Evolutionary conservation across 2,113 vertebrate species (phyloP).

Genomic region (Formicarius rufipectus): DNA sequence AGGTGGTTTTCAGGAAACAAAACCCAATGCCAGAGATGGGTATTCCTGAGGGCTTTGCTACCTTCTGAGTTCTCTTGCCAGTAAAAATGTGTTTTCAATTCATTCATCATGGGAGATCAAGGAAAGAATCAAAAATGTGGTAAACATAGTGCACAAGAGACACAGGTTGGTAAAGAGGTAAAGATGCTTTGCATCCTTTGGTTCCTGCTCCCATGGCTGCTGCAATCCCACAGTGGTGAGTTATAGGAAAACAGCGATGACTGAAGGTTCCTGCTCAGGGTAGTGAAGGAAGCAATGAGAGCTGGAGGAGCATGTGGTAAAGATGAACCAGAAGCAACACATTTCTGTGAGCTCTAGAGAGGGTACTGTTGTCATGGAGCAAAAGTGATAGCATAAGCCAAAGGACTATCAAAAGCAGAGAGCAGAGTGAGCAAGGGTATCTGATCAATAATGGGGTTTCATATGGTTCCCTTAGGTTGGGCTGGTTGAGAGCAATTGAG

Average conservation of each 20-base stretch:
- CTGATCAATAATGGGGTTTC: rapidly evolving
- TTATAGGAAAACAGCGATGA: neutral
- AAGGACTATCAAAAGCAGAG: neutral
- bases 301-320: neutral
- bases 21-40: neutral
- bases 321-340: neutral
- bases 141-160: neutral
- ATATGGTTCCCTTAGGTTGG: neutral
- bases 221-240: neutral
- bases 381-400: neutral
- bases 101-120: neutral
- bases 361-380: neutral
- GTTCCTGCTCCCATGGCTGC: neutral
- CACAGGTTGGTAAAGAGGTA: neutral
- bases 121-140: neutral
- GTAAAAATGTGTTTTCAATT: neutral
- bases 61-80: neutral
- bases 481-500: neutral
- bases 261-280: neutral
- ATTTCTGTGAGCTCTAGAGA: neutral
- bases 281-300: neutral
- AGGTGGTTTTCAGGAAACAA: neutral
- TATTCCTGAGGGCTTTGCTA: neutral
- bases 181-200: neutral
- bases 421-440: neutral